Conservation (phyloP, 2,888 invertebrate genomes). For the Nymphalis c-album region DNA sequence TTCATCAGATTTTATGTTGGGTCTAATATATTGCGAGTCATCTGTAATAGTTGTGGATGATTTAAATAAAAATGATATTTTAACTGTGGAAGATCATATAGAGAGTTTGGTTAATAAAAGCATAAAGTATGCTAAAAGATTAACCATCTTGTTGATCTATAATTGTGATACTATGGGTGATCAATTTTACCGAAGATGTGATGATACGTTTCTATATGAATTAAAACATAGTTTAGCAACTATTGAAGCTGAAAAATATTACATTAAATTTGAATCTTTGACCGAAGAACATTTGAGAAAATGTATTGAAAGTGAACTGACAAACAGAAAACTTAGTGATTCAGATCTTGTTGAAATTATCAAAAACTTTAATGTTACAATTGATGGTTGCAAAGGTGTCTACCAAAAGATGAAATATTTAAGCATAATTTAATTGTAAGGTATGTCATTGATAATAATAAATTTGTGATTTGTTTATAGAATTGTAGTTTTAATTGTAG, state of each 20-base stretch:
- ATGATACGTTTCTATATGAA: slow-evolving; percentile 51
- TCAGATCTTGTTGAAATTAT: slow-evolving; percentile 51
- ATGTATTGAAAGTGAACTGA: slow-evolving; percentile 64
- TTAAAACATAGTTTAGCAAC: slow-evolving; percentile 50
- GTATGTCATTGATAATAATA: slow-evolving; percentile 29
- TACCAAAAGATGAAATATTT: slow-evolving; percentile 67
- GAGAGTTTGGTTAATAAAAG: slow-evolving; percentile 56
- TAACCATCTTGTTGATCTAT: slow-evolving; percentile 65
- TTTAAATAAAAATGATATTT: slow-evolving; percentile 51
- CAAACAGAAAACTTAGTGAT: slow-evolving; percentile 42
- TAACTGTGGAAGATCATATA: slow-evolving; percentile 49
- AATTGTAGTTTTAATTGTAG: slow-evolving; percentile 28
- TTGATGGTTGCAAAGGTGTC: slow-evolving; percentile 76
- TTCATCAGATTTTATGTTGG: slow-evolving; percentile 60
- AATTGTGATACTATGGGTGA: slow-evolving; percentile 58
- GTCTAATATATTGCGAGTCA: slow-evolving; percentile 60
- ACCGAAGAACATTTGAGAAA: slow-evolving; percentile 54
- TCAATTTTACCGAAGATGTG: slow-evolving; percentile 54
- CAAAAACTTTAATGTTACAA: slow-evolving; percentile 65
- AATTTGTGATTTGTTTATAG: slow-evolving; percentile 17
- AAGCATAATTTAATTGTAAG: slow-evolving; percentile 44
- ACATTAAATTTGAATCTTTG: slow-evolving; percentile 61
- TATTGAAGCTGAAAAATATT: slow-evolving; percentile 51
- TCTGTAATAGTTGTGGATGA: slow-evolving; percentile 67
- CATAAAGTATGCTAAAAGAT: slow-evolving; percentile 53